Conservation (phyloP, 92 coral and sea anemone genomes). For the Epizoanthus illoricatus region DNA sequence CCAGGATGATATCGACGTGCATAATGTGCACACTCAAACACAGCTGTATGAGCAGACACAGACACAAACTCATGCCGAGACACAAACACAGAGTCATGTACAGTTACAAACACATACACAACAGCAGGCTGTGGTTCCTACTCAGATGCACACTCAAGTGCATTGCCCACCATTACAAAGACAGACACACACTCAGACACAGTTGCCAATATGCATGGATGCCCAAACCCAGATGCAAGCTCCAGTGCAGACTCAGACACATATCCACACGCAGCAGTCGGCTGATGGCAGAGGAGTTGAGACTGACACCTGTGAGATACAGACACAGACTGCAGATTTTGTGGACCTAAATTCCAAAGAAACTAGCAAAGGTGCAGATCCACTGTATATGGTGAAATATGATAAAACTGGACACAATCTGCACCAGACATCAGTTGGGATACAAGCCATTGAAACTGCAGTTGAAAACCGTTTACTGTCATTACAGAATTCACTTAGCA, state of each 20-base stretch:
- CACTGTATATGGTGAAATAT: background rate
- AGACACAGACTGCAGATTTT: conserved; percentile 31
- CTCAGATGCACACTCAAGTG: conserved; percentile 15
- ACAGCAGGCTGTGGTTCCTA: background rate
- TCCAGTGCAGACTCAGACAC: conserved; percentile 30
- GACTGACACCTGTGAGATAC: conserved; percentile 7
- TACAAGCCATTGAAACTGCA: background rate
- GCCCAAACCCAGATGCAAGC: conserved; percentile 21
- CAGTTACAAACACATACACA: background rate
- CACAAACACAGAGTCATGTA: conserved; percentile 9
- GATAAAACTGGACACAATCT: background rate
- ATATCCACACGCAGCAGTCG: background rate
- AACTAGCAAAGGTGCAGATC: background rate
- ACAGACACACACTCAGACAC: conserved; percentile 28
- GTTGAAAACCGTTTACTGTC: background rate
- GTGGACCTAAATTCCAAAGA: background rate
- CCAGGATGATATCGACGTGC: background rate
- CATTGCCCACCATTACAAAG: conserved; percentile 9
- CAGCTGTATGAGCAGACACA: background rate
- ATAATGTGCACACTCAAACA: conserved; percentile 20
- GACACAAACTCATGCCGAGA: conserved; percentile 21
- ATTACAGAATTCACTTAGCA: conserved; percentile 1
- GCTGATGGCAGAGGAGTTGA: background rate
- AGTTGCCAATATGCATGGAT: conserved; percentile 12
- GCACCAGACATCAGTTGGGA: background rate